Base-by-base conservation (phyloP, 2,113 vertebrate species). In the Pachycephala philippinensis region DNA sequence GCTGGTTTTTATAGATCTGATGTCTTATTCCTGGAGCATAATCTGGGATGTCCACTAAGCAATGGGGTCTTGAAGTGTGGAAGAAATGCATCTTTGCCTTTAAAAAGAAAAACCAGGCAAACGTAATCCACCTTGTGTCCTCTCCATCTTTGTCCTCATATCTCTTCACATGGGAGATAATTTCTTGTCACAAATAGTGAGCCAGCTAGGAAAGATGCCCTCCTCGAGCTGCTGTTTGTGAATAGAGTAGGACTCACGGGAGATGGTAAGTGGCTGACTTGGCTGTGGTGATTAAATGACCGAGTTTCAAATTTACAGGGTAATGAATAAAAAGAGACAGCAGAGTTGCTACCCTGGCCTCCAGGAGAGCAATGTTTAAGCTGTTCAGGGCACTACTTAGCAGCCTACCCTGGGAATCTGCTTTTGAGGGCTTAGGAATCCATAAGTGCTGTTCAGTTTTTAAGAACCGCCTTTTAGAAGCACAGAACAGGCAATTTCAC, bases 1-100 rank as follows among this genome's bases (percentile, higher is more conserved):
- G 11, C 20, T 47, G 5, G 33, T 20, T 1, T 15, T 1, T 64
- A 9, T 11, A 65, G 35, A 11, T 4, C 3, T 33, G 30, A 11
- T 72, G 9, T 39, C 30, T 45, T 27, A 39, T 4, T 77, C 16
- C 22, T 56, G 59, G 22, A 35, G 9, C 39, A 26, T 61, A 1
- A 56, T 54, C 20, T 52, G n/a, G 13, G 20, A 21, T 39, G 8
- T 61, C 13, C 30, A 16, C 9, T 44, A 39, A 71, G 12, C 4
- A 10, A 1, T 42, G 17, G 8, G 3, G 7, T 56, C 21, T 61
- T 68, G 14, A 66, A 9, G 1, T 40, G 11, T 53, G 13, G 11
- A 61, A 54, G 40, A 70, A 42, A 28, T 22, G 39, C 3, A 60
- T 30, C 9, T 11, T 44, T 35, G 24, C 53, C 79, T 81, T n/a